Evolutionary conservation across 1,140 invertebrate genomes (phyloP), one percentile per base, ranked within the genome.

Genomic region (Drosophila mojavensis): DNA sequence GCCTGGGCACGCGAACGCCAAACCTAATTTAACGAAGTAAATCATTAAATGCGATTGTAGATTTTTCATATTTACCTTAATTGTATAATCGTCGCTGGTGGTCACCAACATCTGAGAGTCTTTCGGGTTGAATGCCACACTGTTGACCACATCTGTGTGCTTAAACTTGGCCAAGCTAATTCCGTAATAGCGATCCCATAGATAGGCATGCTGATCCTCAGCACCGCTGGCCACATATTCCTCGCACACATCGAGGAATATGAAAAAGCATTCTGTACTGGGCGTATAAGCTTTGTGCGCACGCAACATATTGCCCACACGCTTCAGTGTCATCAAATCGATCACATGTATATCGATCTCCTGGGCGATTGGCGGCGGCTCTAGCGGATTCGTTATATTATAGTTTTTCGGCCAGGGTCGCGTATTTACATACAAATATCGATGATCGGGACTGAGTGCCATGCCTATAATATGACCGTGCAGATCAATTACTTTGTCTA

Each of bases 291-390:
- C 97, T 92, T 96, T 96, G 90, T 98, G 97, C 11, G 96, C 94
- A 62, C 96, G 93, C n/a, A 97, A 89, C 95, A 97, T 97, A 47
- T 95, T 96, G 4, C 96, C 97, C 15, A 97, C 95, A 93, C 96
- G 94, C 85, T 96, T 95, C 30, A 98, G 93, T 0, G 95, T 97
- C 39, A 95, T 94, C 66, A 98, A 93, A 93, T 98, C 97, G 77
- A 98, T 97, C 1, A 98, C 97, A 82, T 97, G 96, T 77, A 98
- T 97, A 89, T 98, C 97, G 62, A 98, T 97, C 93, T 98, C 96
- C 93, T 97, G 96, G n/a, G 97, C 97, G 79, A 98, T 97, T 0
- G 97, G 97, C 3, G 97, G 97, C 33, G 97, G 97, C 83, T 96
- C 94, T 11, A 97, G 92, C 0, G 96, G 96, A 93, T 97, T 96